Percentiles rank a stretch among this genome's conserved stretches.
These are phyloP conservation scores for Drosophila mettleri DNA, from an alignment of 2,888 invertebrate species.

Conservation along the genomic window DNA sequence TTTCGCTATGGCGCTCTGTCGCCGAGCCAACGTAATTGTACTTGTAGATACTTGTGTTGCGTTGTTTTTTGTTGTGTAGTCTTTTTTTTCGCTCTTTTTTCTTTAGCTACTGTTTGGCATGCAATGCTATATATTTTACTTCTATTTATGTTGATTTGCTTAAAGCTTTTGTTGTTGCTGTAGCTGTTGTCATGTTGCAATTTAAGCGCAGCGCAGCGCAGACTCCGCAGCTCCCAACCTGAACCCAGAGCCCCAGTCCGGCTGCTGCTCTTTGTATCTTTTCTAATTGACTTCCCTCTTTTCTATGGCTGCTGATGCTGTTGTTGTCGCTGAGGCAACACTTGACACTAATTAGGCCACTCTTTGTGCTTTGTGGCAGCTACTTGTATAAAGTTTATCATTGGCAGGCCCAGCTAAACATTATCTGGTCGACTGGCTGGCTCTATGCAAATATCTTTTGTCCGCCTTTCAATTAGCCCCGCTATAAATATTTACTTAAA, in stretches of 20 bases:
- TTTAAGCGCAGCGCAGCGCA: conserved; percentile 41
- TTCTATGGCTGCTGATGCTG: conserved; percentile 58
- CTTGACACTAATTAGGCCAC: conserved; percentile 81
- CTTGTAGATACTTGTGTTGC: conserved; percentile 67
- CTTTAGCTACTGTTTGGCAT: conserved; percentile 73
- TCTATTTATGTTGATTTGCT: conserved; percentile 19
- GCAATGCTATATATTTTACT: conserved; percentile 39
- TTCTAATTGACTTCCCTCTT: conserved; percentile 82
- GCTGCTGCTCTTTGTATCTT: conserved; percentile 65
- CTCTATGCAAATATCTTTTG: conserved; percentile 73
- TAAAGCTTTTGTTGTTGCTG: conserved; percentile 3
- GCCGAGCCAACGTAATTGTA: conserved; percentile 42
- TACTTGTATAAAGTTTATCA: conserved; percentile 66
- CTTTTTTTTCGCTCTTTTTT: too few relatives aligned
- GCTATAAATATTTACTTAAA: conserved; percentile 68
- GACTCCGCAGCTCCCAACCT: conserved; percentile 43
- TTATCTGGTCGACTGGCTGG: conserved; percentile 50
- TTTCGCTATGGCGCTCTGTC: conserved; percentile 60
- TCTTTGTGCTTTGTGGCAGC: conserved; percentile 70
- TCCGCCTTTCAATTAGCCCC: conserved; percentile 72
- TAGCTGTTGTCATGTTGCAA: conserved; percentile 57
- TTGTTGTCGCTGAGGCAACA: conserved; percentile 71
- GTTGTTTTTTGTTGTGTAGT: too few relatives aligned
- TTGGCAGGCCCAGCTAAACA: conserved; percentile 52
- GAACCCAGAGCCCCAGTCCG: conserved; percentile 12